phyloP scores from a whole-genome alignment of 37 sponge, comb jelly and placozoan species.

The Hormiphora californensis region DNA sequence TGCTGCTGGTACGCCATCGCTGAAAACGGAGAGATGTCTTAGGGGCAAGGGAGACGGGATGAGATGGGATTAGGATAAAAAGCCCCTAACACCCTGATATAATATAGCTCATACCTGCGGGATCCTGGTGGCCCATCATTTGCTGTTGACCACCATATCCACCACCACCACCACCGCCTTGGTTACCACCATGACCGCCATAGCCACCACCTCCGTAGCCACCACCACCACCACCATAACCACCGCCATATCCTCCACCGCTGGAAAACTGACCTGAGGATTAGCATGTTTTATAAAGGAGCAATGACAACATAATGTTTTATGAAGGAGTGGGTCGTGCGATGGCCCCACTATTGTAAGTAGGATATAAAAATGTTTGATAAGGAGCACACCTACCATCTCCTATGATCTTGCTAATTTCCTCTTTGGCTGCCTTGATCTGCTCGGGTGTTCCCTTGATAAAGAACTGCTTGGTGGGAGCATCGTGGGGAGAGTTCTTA shows the following conservation, averaged over 20 bases:
- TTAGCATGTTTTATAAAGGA: too few relatives aligned
- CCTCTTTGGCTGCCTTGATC: conserved; percentile 44
- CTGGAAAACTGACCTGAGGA: too few relatives aligned
- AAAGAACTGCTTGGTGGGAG: conserved; percentile 79
- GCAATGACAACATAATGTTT: too few relatives aligned
- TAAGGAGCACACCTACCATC: too few relatives aligned
- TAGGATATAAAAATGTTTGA: too few relatives aligned
- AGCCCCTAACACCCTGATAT: too few relatives aligned
- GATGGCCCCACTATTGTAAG: too few relatives aligned
- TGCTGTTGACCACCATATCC: neutral
- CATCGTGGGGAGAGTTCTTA: conserved; percentile 66
- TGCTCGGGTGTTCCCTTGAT: conserved; percentile 67
- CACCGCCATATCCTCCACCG: too few relatives aligned
- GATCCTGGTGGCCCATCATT: neutral
- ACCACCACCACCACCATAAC: neutral
- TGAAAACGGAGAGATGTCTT: neutral
- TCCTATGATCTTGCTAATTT: conserved; percentile 49
- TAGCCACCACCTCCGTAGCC: neutral
- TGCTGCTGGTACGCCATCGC: conserved; percentile 51
- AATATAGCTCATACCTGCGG: conserved; percentile 55
- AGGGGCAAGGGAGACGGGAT: neutral
- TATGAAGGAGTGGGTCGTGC: too few relatives aligned
- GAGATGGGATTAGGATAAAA: neutral
- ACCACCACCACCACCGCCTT: neutral
- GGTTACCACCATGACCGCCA: conserved; percentile 9